Percentiles rank a stretch among this genome's conserved stretches.
Evolutionary conservation across 1,140 invertebrate genomes (phyloP).

Genomic region (Zaprionus kolodkinae): DNA sequence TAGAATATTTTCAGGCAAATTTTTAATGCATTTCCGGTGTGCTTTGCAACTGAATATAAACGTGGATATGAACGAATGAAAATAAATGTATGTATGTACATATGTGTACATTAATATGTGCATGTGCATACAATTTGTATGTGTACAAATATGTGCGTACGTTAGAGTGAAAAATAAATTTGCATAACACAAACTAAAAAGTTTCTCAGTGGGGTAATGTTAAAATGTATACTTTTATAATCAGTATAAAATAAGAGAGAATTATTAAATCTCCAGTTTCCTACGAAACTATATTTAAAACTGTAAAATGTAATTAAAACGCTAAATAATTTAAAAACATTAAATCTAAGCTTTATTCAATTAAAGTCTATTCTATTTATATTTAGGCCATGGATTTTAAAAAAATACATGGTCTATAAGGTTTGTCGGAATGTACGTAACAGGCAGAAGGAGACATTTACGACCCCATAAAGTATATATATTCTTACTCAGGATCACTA

Average conservation of each 20-base stretch:
- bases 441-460: too few relatives aligned
- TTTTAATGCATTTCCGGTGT: slow-evolving; percentile 63
- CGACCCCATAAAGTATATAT: too few relatives aligned
- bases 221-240: not conserved
- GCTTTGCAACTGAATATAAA: slow-evolving; percentile 38
- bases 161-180: not conserved
- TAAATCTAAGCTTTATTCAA: too few relatives aligned
- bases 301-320: too few relatives aligned
- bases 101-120: not conserved
- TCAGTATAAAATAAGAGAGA: not conserved
- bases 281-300: not conserved
- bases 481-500: too few relatives aligned
- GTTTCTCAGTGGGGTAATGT: too few relatives aligned
- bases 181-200: too few relatives aligned
- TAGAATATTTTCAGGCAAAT: slow-evolving; percentile 49
- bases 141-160: not conserved
- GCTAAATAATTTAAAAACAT: too few relatives aligned
- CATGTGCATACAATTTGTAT: not conserved
- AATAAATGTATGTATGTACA: not conserved
- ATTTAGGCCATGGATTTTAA: too few relatives aligned
- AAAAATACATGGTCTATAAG: too few relatives aligned
- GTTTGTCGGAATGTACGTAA: too few relatives aligned
- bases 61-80: not conserved
- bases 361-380: too few relatives aligned
- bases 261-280: not conserved